Percentiles rank a stretch among this genome's conserved stretches.
phyloP scores from a whole-genome alignment of 2,113 vertebrate genomes.

The Zosterops japonicus region DNA sequence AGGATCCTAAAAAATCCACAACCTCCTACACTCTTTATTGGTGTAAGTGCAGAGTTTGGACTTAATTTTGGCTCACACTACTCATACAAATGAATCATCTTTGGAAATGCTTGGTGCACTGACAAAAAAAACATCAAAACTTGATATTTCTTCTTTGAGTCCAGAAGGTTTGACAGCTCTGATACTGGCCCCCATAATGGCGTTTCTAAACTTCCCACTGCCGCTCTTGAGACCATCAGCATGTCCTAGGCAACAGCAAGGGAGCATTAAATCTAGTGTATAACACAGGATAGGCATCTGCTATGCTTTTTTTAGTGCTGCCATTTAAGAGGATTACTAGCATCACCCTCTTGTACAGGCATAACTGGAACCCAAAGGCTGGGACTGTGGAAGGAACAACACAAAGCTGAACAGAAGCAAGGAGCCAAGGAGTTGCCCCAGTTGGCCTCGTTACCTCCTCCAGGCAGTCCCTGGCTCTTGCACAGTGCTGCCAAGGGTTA shows the following conservation, averaged over 20 bases:
- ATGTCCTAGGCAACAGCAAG: neutral
- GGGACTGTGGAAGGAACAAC: neutral
- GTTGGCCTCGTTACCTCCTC: neutral
- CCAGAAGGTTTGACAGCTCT: neutral
- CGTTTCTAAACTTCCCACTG: neutral
- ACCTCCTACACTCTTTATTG: slow-evolving; percentile 53
- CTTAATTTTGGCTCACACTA: slow-evolving; percentile 52
- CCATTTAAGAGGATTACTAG: neutral
- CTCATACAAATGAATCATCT: slow-evolving; percentile 60
- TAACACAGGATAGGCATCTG: neutral
- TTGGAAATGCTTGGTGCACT: neutral
- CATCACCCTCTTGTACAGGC: neutral
- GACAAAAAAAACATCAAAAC: neutral
- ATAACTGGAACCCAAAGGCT: neutral
- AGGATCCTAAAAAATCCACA: slow-evolving; percentile 50
- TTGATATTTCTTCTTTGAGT: neutral
- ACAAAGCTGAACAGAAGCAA: neutral
- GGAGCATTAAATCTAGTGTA: neutral
- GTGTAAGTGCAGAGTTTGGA: slow-evolving; percentile 35
- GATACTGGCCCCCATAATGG: neutral
- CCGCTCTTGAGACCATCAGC: neutral
- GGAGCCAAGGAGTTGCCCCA: neutral
- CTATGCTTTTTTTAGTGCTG: neutral
- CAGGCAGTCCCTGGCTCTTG: neutral
- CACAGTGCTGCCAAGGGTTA: neutral